Conservation (phyloP, 2,888 invertebrate species). For the Yponomeuta plumbellus region DNA sequence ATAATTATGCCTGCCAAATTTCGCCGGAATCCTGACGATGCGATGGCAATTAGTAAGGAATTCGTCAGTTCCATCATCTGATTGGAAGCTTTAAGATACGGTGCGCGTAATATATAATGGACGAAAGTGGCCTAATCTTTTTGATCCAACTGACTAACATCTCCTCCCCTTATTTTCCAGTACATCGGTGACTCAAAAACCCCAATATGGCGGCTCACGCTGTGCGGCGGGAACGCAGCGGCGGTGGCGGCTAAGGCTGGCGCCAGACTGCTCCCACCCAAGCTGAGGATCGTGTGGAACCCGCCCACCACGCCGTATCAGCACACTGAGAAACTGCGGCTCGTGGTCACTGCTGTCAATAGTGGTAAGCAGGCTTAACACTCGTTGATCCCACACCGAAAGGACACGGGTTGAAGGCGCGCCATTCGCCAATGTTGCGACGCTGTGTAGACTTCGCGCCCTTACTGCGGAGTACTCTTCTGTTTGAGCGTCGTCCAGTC, state of each 20-base stretch:
- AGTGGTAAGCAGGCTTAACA: slow-evolving; percentile 42
- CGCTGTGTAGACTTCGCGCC: too few species aligned
- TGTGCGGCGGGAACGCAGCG: slow-evolving; percentile 75
- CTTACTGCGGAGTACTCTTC: too few species aligned
- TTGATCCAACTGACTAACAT: neutral
- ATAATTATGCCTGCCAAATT: too few species aligned
- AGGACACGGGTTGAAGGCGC: too few species aligned
- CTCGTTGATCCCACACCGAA: neutral
- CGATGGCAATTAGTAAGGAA: too few species aligned
- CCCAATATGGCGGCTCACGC: slow-evolving; percentile 74
- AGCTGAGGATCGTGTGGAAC: slow-evolving; percentile 75
- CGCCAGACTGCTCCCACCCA: slow-evolving; percentile 71
- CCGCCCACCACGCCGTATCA: slow-evolving; percentile 63
- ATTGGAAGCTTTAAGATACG: too few species aligned
- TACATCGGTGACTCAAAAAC: slow-evolving; percentile 57
- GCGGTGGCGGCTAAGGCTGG: slow-evolving; percentile 65
- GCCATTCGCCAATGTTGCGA: too few species aligned
- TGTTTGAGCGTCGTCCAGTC: too few species aligned
- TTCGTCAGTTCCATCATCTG: too few species aligned
- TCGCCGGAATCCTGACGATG: too few species aligned
- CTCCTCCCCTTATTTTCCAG: slow-evolving; percentile 35
- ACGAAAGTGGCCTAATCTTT: neutral
- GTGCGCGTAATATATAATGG: too few species aligned
- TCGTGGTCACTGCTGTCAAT: slow-evolving; percentile 66
- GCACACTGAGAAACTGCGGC: slow-evolving; percentile 64